A percentile compares a stretch with the other conserved stretches of the same genome.
Evolutionary conservation across 2,888 invertebrate species (phyloP).

Genomic region (Maniola hyperantus): DNA sequence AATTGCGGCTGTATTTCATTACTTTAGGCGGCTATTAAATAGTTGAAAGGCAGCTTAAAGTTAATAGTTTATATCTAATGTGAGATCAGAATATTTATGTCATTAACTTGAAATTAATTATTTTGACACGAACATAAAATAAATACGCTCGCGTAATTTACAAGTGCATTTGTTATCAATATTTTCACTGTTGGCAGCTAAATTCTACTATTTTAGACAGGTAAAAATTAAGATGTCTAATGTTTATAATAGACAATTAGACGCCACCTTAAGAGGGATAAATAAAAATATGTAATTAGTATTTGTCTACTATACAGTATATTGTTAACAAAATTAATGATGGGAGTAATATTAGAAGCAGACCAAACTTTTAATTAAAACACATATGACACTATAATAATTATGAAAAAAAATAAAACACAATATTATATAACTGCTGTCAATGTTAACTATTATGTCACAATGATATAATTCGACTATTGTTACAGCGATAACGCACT

Average conservation of each 20-base stretch:
- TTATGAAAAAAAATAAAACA: too few species aligned
- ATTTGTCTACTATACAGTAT: neutral
- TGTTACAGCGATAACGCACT: too few species aligned
- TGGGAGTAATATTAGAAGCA: neutral
- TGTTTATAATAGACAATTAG: neutral
- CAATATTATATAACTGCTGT: neutral
- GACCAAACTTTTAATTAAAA: conserved; percentile 4
- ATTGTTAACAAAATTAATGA: neutral
- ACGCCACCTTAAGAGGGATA: neutral
- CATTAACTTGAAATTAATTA: neutral
- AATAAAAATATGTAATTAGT: neutral
- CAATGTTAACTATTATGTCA: neutral
- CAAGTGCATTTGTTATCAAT: neutral
- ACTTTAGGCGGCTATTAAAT: conserved; percentile 2
- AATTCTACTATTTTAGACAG: neutral
- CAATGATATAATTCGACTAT: neutral
- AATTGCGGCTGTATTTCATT: conserved; percentile 13
- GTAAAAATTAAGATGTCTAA: neutral
- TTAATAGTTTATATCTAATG: conserved; percentile 2
- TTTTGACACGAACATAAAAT: neutral
- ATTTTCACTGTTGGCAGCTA: neutral
- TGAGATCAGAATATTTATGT: conserved; percentile 2
- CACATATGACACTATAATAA: too few species aligned
- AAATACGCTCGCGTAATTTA: neutral
- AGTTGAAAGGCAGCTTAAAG: neutral